Base-by-base conservation (phyloP, 2,113 vertebrate species). In the Tor tambroides region DNA sequence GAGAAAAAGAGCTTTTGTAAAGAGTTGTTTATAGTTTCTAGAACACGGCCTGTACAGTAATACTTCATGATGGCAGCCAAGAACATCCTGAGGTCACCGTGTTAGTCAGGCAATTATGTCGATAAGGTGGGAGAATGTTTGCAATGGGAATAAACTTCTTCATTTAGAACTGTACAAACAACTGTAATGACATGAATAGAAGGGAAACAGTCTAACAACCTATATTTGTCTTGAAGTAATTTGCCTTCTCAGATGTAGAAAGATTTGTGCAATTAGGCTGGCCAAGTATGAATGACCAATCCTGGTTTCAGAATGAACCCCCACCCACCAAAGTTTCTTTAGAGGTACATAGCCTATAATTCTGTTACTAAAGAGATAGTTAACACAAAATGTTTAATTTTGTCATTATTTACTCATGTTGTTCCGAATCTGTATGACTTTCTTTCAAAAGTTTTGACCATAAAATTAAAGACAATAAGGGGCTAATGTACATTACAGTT, bases 41-140 rank as follows among this genome's bases (percentile, higher is more conserved):
- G 43, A 81, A 76, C 46, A 87, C 84, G 49, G 80, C 30, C 9
- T 41, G 87, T 71, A 89, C 88, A 89, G 85, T 84, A 76, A 80
- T 65, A 61, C 87, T 71, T 87, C 85, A 85, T 89, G 86, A 38
- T 17, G 49, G 4, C 8, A 0, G 84, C 63, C 82, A 79, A 71
- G 46, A 87, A 79, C 35, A 65, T 77, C 80, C 67, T 69, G 79
- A 80, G 84, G 80, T 88, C 86, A 77, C 74, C 38, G 76, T 61
- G 83, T 88, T 86, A 86, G 26, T 43, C 15, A 6, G 56, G 86
- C 79, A 63, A 80, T 80, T 71, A 75, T 76, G 87, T 87, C 80
- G 83, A 85, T 83, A 87, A 85, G 75, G 46, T 63, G 59, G 26
- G 71, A 78, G 71, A 83, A 74, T 84, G 35, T 59, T 76, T 85